Evolutionary conservation across 2,888 invertebrate species (phyloP).

Genomic region (Pseudococcus jackbeardsleyi): DNA sequence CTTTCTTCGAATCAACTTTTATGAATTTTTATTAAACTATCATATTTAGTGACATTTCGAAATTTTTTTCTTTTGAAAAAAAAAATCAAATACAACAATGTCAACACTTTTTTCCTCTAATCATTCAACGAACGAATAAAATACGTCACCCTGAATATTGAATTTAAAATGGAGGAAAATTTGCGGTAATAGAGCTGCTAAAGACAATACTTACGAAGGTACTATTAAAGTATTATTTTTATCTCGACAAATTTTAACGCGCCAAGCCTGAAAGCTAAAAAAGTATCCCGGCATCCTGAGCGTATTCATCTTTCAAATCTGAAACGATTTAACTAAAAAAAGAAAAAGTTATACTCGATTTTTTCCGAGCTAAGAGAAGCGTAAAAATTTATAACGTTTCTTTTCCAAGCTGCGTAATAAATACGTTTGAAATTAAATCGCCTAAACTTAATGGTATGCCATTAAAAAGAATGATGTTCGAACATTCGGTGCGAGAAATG

Average conservation of each 20-base stretch:
- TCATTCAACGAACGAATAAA: not conserved
- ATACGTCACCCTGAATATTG: not conserved
- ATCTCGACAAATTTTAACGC: constrained; percentile 11
- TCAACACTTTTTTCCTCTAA: not conserved
- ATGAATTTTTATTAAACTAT: too few relatives aligned
- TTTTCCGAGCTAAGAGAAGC: constrained; percentile 56
- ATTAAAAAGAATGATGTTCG: constrained; percentile 63
- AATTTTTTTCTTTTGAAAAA: not conserved
- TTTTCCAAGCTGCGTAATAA: constrained; percentile 56
- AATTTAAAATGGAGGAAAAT: not conserved
- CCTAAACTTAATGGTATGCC: constrained; percentile 62
- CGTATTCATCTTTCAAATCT: constrained; percentile 45
- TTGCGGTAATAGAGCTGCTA: not conserved
- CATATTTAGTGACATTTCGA: too few relatives aligned
- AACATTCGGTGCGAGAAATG: constrained; percentile 56
- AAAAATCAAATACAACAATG: not conserved
- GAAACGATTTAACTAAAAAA: constrained; percentile 17
- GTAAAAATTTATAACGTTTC: constrained; percentile 61
- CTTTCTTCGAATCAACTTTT: too few relatives aligned
- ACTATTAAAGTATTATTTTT: not conserved
- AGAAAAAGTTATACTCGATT: constrained; percentile 51
- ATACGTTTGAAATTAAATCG: constrained; percentile 63
- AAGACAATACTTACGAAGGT: not conserved
- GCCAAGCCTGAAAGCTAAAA: not conserved
- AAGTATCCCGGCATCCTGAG: not conserved